phyloP scores from a whole-genome alignment of 2,113 vertebrate genomes.

The Pleuronectes platessa region DNA sequence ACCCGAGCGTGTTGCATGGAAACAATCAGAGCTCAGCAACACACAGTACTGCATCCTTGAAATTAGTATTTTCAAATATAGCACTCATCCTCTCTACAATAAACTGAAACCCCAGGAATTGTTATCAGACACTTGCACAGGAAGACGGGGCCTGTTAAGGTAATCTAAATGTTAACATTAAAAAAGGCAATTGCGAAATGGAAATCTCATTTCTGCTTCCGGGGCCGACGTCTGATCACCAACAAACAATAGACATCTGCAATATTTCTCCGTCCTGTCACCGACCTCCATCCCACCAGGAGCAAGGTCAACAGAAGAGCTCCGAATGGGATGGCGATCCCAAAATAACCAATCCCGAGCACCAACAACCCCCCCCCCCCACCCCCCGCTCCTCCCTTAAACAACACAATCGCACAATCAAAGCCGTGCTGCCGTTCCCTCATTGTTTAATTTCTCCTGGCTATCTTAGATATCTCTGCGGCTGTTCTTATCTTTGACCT shows the following conservation, averaged over 20 bases:
- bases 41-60: conserved; percentile 1
- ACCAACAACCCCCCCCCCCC: conserved; percentile 1
- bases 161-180: conserved; percentile 67
- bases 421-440: conserved; percentile 80
- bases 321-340: conserved; percentile 77
- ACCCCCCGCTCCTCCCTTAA: conserved; percentile 65
- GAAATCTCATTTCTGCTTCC: conserved; percentile 74
- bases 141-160: conserved; percentile 66
- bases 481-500: conserved; percentile 96
- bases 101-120: conserved; percentile 78
- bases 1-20: conserved; percentile 5
- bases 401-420: conserved; percentile 90
- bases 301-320: conserved; percentile 81
- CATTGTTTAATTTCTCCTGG: conserved; percentile 90
- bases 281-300: conserved; percentile 72
- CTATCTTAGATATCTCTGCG: conserved; percentile 87
- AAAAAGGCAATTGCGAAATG: conserved; percentile 63
- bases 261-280: conserved; percentile 73
- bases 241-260: conserved; percentile 83
- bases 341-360: conserved; percentile 87
- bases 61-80: conserved; percentile 33
- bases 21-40: not conserved
- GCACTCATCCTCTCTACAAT: conserved; percentile 39
- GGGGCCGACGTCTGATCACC: conserved; percentile 64
- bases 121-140: conserved; percentile 69